Conservation (phyloP, 2,888 invertebrate genomes). For the Polyommatus icarus region DNA sequence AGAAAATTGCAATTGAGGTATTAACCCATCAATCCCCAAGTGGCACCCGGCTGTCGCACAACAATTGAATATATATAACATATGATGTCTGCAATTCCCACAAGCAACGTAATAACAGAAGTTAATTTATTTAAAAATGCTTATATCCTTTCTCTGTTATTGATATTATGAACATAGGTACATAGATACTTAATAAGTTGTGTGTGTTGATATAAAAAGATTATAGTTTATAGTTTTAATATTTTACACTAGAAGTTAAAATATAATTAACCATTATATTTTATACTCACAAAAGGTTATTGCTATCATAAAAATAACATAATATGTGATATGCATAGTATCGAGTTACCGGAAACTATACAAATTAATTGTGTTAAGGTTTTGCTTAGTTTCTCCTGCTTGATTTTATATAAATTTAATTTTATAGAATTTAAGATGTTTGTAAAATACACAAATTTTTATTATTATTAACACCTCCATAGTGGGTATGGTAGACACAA, state of each 20-base stretch:
- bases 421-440: background rate
- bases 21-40: too few species aligned
- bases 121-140: too few species aligned
- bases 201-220: background rate
- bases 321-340: background rate
- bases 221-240: background rate
- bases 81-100: too few species aligned
- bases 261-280: background rate
- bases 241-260: background rate
- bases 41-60: too few species aligned
- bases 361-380: background rate
- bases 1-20: too few species aligned
- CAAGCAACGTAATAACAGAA: too few species aligned
- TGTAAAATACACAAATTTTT: too few species aligned
- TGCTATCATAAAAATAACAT: background rate
- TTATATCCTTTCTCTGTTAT: background rate
- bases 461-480: too few species aligned
- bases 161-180: background rate
- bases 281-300: background rate
- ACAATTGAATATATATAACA: too few species aligned
- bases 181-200: too few species aligned
- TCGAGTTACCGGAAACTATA: background rate
- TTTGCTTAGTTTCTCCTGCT: background rate
- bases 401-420: background rate
- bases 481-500: too few species aligned